Conservation (phyloP, 2,113 vertebrate species). For the Entomyzon cyanotis region DNA sequence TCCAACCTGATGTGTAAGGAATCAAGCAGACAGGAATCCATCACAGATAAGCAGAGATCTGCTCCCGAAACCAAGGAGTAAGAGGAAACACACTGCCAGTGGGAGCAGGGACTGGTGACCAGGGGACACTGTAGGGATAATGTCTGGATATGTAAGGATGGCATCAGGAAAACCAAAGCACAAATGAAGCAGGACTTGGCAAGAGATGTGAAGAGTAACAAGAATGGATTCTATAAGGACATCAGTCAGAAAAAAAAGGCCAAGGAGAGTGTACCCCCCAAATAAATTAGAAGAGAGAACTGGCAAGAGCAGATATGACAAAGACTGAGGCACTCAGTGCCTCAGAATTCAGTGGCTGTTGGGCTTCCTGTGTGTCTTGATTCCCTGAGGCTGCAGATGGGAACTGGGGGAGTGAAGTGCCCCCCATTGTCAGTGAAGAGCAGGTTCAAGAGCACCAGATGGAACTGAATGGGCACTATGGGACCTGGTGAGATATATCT, state of each 20-base stretch:
- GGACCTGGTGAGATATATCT: not conserved
- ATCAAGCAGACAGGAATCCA: not conserved
- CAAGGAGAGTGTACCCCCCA: not conserved
- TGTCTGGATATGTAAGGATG: not conserved
- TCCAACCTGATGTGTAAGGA: not conserved
- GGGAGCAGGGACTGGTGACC: not conserved
- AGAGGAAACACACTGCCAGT: not conserved
- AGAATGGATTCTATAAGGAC: not conserved
- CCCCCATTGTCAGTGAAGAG: not conserved
- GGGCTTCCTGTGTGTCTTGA: not conserved
- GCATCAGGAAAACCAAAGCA: not conserved
- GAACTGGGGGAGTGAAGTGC: too few relatives aligned
- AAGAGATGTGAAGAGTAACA: not conserved
- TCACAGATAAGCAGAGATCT: not conserved
- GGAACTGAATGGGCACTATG: not conserved
- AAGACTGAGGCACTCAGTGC: not conserved
- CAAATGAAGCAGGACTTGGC: not conserved
- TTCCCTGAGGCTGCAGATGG: not conserved
- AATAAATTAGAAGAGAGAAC: not conserved
- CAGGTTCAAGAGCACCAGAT: not conserved
- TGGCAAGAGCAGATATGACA: rapidly evolving
- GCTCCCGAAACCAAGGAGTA: not conserved
- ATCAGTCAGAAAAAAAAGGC: not conserved
- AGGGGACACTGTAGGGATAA: not conserved
- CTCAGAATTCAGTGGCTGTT: not conserved